These are phyloP conservation scores for Drosophila atripex DNA, from an alignment of 2,888 invertebrate genomes.

Conservation along the genomic window DNA sequence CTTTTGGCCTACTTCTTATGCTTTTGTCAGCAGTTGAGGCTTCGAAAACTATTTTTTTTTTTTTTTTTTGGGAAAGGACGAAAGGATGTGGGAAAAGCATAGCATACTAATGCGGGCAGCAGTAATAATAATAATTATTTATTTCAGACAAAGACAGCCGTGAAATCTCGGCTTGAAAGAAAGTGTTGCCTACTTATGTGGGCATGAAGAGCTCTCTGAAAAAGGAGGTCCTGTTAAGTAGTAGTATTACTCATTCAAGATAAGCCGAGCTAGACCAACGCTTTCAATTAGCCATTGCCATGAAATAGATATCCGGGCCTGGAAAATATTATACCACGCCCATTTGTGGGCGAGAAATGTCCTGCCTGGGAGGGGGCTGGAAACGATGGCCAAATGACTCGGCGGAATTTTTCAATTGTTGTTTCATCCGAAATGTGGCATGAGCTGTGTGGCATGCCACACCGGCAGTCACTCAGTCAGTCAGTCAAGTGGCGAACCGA, in stretches of 20 bases:
- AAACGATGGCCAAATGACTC: constrained; percentile 30
- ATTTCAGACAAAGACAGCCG: background rate
- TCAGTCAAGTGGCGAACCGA: constrained; percentile 36
- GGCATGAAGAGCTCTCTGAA: constrained; percentile 7
- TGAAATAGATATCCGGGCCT: background rate
- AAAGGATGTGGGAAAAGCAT: no score
- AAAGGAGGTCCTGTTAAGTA: background rate
- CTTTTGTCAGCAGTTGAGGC: background rate
- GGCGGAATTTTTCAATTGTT: constrained; percentile 44
- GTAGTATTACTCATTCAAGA: no score
- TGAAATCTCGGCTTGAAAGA: constrained; percentile 1
- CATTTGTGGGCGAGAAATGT: constrained; percentile 16
- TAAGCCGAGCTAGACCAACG: no score
- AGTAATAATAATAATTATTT: no score
- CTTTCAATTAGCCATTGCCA: no score
- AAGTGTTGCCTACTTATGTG: constrained; percentile 8
- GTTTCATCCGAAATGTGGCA: constrained; percentile 22
- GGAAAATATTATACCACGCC: background rate
- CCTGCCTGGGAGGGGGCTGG: background rate
- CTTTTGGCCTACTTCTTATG: constrained; percentile 10
- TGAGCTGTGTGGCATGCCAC: constrained; percentile 15
- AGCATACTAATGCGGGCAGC: no score
- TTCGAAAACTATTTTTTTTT: background rate
- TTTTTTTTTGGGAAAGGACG: constrained; percentile 1
- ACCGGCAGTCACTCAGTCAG: constrained; percentile 9